Evolutionary conservation across 1,140 invertebrate genomes (phyloP).

Genomic region (Bombus cullumanus): DNA sequence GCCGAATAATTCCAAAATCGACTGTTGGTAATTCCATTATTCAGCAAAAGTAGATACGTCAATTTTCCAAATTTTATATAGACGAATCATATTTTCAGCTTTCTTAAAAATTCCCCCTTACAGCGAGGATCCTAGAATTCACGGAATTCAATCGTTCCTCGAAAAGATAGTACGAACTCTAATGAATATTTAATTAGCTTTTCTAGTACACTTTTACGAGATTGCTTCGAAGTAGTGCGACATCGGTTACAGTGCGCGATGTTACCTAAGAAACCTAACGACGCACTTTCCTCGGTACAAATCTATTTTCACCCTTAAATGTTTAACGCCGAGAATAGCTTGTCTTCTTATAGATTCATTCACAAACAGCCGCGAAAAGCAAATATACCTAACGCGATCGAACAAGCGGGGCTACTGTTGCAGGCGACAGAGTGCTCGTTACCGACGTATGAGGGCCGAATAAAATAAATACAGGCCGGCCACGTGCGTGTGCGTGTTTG

Average conservation of each 20-base stretch:
- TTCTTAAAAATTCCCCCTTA: no score
- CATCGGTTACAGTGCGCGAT: not conserved
- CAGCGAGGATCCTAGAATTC: no score
- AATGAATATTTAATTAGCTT: not conserved
- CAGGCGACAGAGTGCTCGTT: conserved; percentile 28
- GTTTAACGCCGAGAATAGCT: conserved; percentile 2
- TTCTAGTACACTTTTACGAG: rapidly evolving
- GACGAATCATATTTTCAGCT: no score
- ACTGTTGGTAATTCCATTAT: no score
- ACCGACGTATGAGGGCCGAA: conserved; percentile 40
- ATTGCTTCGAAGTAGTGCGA: no score
- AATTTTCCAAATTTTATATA: no score
- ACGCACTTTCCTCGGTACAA: not conserved
- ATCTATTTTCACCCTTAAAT: conserved; percentile 1
- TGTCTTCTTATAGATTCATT: conserved; percentile 21
- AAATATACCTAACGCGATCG: conserved; percentile 16
- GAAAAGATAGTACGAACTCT: no score
- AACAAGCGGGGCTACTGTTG: not conserved
- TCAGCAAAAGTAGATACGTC: no score
- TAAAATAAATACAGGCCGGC: conserved; percentile 61
- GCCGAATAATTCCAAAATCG: no score
- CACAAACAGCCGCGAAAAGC: conserved; percentile 15
- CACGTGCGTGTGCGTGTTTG: conserved; percentile 57
- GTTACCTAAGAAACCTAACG: not conserved
- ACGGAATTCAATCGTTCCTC: no score